phyloP scores from a whole-genome alignment of 2,888 invertebrate species.

The Phoenoteleia sp. region DNA sequence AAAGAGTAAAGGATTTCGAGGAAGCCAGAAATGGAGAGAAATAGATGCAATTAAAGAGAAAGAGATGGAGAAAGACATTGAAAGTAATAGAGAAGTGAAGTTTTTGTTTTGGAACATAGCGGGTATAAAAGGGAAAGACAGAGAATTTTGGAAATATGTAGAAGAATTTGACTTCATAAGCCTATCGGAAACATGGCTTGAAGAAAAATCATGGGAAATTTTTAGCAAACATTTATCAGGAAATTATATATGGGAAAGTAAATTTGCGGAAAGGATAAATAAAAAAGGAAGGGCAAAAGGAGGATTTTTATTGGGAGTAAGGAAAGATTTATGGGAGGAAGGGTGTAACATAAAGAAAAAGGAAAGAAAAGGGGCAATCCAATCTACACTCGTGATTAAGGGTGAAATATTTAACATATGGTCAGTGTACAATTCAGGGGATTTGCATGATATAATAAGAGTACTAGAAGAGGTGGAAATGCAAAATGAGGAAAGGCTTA shows the following conservation, averaged over 20 bases:
- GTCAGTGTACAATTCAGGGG: neutral
- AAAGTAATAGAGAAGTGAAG: too few relatives aligned
- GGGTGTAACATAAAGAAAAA: neutral
- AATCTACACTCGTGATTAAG: too few relatives aligned
- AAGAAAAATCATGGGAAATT: conserved; percentile 34
- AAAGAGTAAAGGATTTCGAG: neutral
- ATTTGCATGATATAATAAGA: neutral
- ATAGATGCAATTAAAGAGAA: neutral
- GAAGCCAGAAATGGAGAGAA: neutral
- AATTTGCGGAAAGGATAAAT: conserved; percentile 6
- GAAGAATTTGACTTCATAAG: conserved; percentile 42
- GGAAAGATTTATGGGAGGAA: too few relatives aligned
- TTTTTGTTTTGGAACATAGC: conserved; percentile 38
- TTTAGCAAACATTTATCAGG: conserved; percentile 7
- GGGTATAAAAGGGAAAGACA: conserved; percentile 28
- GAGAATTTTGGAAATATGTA: conserved; percentile 44
- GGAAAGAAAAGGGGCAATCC: neutral
- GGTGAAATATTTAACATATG: too few relatives aligned
- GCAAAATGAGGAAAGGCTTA: neutral
- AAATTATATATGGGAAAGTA: conserved; percentile 3
- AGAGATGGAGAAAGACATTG: too few relatives aligned
- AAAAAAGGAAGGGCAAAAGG: conserved; percentile 31
- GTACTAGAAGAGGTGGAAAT: neutral
- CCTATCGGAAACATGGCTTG: conserved; percentile 47
- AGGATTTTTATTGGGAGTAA: conserved; percentile 46